Evolutionary conservation across 2,113 vertebrate genomes (phyloP).

Genomic region (Colossoma macropomum): DNA sequence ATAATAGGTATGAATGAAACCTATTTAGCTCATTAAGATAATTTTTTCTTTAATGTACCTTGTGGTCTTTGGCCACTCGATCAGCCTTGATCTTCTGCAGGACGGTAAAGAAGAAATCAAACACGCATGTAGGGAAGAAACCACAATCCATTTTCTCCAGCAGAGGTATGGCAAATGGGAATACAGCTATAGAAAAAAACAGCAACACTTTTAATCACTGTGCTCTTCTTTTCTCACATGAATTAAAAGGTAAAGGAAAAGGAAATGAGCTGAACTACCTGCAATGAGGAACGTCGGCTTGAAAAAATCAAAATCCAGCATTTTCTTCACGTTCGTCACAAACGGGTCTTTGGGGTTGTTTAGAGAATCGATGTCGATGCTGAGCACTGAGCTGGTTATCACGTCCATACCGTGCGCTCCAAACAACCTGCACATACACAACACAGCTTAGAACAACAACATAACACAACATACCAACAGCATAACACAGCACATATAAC

Average conservation of each 20-base stretch:
- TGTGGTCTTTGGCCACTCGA: conserved; percentile 42
- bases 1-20: no score
- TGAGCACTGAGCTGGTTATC: conserved; percentile 83
- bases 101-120: conserved; percentile 63
- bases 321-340: conserved; percentile 76
- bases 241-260: no score
- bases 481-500: no score
- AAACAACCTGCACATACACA: conserved; percentile 70
- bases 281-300: conserved; percentile 62
- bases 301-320: conserved; percentile 75
- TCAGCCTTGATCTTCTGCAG: conserved; percentile 64
- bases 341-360: conserved; percentile 86
- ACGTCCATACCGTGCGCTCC: conserved; percentile 88
- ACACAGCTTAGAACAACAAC: no score
- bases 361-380: conserved; percentile 85
- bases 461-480: no score
- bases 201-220: background rate
- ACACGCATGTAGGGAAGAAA: conserved; percentile 56
- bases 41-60: conserved; percentile 47
- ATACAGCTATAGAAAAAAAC: conserved; percentile 60
- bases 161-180: conserved; percentile 59
- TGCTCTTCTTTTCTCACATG: no score
- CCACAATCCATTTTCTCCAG: conserved; percentile 60
- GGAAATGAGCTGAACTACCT: conserved; percentile 59
- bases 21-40: no score